phyloP scores from a whole-genome alignment of 2,888 invertebrate genomes.

The Zootermopsis nevadensis region DNA sequence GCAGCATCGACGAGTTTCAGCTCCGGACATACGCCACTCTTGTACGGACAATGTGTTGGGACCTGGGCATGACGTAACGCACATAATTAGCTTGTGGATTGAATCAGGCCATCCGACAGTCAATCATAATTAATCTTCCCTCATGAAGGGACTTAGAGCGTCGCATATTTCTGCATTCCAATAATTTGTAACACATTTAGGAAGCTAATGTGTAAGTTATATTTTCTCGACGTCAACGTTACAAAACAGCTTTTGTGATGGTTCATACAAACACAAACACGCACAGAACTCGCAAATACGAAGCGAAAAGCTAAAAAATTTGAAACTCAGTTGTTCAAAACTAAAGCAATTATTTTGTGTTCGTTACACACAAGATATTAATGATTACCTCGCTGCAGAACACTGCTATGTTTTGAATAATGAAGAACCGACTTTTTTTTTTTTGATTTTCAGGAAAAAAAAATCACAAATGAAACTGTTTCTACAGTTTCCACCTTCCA shows the following conservation, averaged over 20 bases:
- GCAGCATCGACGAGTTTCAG: no score
- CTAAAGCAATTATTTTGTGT: slow-evolving; percentile 17
- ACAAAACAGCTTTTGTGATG: neutral
- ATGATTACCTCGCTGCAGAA: neutral
- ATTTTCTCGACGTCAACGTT: slow-evolving; percentile 16
- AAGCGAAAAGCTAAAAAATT: no score
- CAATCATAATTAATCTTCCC: slow-evolving; percentile 36
- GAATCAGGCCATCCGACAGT: slow-evolving; percentile 25
- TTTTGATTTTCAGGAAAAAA: no score
- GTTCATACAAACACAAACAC: neutral
- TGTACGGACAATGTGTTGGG: neutral
- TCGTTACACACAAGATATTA: neutral
- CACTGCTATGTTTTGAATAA: neutral
- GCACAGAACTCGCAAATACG: neutral
- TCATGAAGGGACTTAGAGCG: slow-evolving; percentile 8
- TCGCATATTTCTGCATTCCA: neutral
- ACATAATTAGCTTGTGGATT: slow-evolving; percentile 36
- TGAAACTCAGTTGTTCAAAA: slow-evolving; percentile 1
- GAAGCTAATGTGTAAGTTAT: neutral
- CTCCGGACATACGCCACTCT: neutral
- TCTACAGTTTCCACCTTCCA: no score
- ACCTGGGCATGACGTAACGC: neutral
- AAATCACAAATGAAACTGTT: no score
- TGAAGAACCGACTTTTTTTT: neutral
- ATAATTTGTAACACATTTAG: slow-evolving; percentile 6